Conservation (phyloP, 2,888 invertebrate species). For the Meiosimyza platycephala region DNA sequence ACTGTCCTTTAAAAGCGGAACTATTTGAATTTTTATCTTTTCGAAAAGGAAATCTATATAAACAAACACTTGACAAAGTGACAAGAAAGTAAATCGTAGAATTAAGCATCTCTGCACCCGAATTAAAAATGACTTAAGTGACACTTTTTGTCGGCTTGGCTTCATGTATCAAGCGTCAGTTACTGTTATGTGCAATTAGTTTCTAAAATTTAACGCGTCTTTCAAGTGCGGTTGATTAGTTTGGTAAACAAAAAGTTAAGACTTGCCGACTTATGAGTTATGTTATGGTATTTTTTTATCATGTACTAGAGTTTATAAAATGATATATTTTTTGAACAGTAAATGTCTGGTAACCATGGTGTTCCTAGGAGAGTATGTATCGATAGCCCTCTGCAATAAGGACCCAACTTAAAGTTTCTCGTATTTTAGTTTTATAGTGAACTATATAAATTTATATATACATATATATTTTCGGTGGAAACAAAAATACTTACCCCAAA, state of each 20-base stretch:
- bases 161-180: no score
- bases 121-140: no score
- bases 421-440: no score
- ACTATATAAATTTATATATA: no score
- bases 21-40: neutral
- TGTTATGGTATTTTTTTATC: no score
- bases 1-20: neutral
- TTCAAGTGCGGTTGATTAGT: constrained; percentile 1
- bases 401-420: no score
- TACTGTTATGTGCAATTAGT: constrained; percentile 5
- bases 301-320: neutral
- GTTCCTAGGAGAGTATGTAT: neutral
- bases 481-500: no score
- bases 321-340: constrained; percentile 15
- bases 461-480: no score
- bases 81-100: constrained; percentile 11
- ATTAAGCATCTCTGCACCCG: neutral
- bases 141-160: no score
- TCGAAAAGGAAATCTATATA: neutral
- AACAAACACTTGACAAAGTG: constrained; percentile 33
- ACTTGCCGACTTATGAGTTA: no score
- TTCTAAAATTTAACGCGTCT: constrained; percentile 20
- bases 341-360: neutral
- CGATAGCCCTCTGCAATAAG: no score
- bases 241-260: no score